Percentiles rank a stretch among this genome's conserved stretches.
Conservation (phyloP, 2,797 vertebrate species). For the Miichthys miiuy region DNA sequence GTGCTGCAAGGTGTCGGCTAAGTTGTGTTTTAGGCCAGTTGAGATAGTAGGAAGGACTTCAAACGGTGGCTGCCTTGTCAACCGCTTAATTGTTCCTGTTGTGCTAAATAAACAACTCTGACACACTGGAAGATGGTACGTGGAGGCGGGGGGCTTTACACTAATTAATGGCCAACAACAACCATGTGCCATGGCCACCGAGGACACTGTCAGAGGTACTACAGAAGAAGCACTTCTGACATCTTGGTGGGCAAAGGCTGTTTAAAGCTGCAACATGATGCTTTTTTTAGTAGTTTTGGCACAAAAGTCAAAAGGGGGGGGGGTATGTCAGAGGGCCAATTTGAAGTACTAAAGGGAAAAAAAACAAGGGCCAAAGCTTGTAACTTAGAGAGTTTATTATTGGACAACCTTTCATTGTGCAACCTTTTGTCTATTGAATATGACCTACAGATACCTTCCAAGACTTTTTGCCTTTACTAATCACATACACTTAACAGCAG, state of each 20-base stretch:
- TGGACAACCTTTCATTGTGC: background rate
- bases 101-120: slow-evolving; percentile 77
- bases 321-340: background rate
- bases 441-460: background rate
- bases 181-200: slow-evolving; percentile 37
- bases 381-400: background rate
- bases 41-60: slow-evolving; percentile 54
- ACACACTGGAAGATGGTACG: slow-evolving; percentile 42
- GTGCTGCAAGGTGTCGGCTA: slow-evolving; percentile 51
- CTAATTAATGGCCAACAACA: slow-evolving; percentile 75
- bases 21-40: slow-evolving; percentile 42
- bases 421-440: background rate
- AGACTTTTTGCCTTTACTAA: background rate
- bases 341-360: background rate
- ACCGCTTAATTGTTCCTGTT: slow-evolving; percentile 74
- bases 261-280: slow-evolving; percentile 22
- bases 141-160: slow-evolving; percentile 42
- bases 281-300: slow-evolving; percentile 8
- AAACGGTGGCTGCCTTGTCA: slow-evolving; percentile 57
- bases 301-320: background rate
- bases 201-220: slow-evolving; percentile 51
- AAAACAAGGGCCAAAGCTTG: slow-evolving; percentile 5
- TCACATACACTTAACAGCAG: background rate
- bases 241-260: slow-evolving; percentile 13
- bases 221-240: slow-evolving; percentile 40